Evolutionary conservation across 2,797 vertebrate species (phyloP), one percentile per base, ranked within the genome.

Genomic region (Melanotaenia trifasciata): DNA sequence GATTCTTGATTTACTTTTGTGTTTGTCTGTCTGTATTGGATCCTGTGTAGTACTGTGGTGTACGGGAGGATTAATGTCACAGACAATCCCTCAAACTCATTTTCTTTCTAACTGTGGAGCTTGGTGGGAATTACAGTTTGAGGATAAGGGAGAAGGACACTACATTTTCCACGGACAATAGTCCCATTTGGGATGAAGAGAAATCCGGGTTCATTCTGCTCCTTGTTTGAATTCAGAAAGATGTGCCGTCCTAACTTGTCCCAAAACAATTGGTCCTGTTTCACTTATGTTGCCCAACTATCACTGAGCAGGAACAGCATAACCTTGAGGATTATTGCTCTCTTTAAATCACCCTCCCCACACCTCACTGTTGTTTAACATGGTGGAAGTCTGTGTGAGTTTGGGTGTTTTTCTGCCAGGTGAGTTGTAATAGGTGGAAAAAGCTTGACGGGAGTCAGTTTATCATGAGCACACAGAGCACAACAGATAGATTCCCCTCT

Each of bases 391-490:
- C 74, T 3, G 85, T 78, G 84, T 79, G 79, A 85, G 84, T 87
- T 92, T 90, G 87, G 87, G 80, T 93, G 90, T 79, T 92, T 90
- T 90, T 91, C 87, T 89, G 89, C 90, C 89, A 91, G 90, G 88
- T 90, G 71, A 84, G 88, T 89, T 90, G 90, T 88, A 91, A 91
- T 92, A 84, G 78, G 90, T 90, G 89, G 81, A 83, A 84, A 81
- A 75, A 90, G 85, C 89, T 93, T 92, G 91, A 93, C 81, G 81
- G 90, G 91, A 92, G 92, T 95, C 92, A 89, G 93, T 95, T 95
- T 94, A 94, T 95, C 92, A 89, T 78, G 90, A 95, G 92, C 93
- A 90, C 87, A 89, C 92, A 91, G 92, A 94, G 90, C 94, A 93
- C 93, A 95, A 94, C 93, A 95, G 93, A 95, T 92, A 95, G 93